Percentiles rank a stretch among this genome's conserved stretches.
These are phyloP conservation scores for Hedychridium roseum DNA, from an alignment of 2,888 invertebrate genomes.

Conservation along the genomic window DNA sequence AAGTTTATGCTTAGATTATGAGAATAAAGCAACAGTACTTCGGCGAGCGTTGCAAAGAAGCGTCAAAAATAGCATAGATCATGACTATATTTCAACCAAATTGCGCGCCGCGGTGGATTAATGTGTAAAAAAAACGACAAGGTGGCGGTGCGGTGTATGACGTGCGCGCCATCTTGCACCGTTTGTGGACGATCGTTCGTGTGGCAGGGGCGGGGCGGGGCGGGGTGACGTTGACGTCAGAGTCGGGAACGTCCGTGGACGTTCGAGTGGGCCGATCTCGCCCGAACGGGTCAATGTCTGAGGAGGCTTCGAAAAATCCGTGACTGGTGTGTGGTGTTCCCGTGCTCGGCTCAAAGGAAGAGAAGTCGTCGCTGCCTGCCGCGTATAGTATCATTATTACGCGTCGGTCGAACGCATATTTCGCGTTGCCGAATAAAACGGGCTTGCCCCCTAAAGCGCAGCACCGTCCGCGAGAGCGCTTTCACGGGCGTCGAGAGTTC, in stretches of 20 bases:
- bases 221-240: constrained; percentile 50
- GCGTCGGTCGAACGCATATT: constrained; percentile 11
- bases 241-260: constrained; percentile 65
- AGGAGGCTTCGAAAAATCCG: constrained; percentile 69
- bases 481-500: background rate
- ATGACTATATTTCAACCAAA: no score
- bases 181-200: constrained; percentile 12
- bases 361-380: constrained; percentile 38
- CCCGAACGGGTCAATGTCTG: constrained; percentile 77
- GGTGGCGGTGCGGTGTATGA: no score
- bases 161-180: no score
- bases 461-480: background rate
- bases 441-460: background rate
- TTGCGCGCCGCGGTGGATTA: no score
- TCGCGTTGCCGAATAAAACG: constrained; percentile 9
- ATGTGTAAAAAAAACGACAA: no score
- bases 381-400: constrained; percentile 20
- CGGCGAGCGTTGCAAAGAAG: no score
- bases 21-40: no score
- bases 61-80: no score
- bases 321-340: constrained; percentile 67
- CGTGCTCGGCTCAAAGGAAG: constrained; percentile 50
- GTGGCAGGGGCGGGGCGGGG: constrained; percentile 30
- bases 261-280: constrained; percentile 71
- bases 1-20: no score